Evolutionary conservation across 1,140 invertebrate species (phyloP).

Genomic region (Papilio polyxenes): DNA sequence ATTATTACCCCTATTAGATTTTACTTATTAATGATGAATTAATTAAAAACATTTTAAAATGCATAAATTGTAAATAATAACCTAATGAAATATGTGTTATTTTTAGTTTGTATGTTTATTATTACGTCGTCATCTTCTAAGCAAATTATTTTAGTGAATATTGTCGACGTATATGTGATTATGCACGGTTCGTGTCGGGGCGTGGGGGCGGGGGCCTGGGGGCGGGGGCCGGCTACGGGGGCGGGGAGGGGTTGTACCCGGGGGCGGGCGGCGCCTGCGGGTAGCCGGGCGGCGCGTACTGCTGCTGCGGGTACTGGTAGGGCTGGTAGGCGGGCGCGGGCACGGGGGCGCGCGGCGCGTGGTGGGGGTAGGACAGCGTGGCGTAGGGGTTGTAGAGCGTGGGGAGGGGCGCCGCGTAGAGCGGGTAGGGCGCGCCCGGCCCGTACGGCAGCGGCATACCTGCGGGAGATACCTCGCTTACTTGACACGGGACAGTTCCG

Average conservation of each 20-base stretch:
- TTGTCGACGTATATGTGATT: background rate
- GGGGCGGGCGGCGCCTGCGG: conserved; percentile 62
- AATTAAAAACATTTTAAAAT: background rate
- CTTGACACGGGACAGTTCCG: too few species aligned
- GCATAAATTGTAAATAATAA: conserved; percentile 2
- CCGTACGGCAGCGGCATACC: conserved; percentile 91
- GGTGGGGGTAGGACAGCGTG: conserved; percentile 87
- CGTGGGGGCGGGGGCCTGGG: background rate
- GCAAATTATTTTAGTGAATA: background rate
- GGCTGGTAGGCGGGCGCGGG: conserved; percentile 63
- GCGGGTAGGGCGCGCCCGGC: conserved; percentile 83
- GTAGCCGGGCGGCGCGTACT: conserved; percentile 58
- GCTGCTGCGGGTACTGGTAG: conserved; percentile 64
- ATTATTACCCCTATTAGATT: background rate
- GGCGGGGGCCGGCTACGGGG: conserved; percentile 49
- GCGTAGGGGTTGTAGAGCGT: conserved; percentile 92
- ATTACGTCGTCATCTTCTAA: background rate
- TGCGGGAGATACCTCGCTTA: conserved; percentile 26
- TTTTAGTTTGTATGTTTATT: background rate
- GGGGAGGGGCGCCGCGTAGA: conserved; percentile 90
- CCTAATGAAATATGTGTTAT: too few species aligned
- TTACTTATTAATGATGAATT: background rate
- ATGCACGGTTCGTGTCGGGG: background rate
- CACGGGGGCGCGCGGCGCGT: conserved; percentile 64
- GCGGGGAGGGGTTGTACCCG: conserved; percentile 72